phyloP scores from a whole-genome alignment of 1,140 invertebrate species.

The Meteorus sp. region DNA sequence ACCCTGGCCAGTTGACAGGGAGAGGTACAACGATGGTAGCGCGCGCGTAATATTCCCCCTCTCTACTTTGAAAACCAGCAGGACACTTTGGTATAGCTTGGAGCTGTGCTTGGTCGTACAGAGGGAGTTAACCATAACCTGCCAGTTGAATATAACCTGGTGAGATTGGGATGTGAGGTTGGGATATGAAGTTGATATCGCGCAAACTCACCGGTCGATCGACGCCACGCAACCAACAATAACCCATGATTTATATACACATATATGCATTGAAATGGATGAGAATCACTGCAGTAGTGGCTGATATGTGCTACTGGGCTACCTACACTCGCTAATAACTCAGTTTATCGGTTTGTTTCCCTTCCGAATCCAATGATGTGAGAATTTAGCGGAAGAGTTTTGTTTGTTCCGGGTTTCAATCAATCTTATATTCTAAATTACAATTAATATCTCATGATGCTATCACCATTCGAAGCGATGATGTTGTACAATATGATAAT shows the following conservation, averaged over 20 bases:
- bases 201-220: not conserved
- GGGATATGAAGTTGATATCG: not conserved
- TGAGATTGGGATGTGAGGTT: not conserved
- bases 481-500: no score
- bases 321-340: constrained; percentile 2
- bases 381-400: not conserved
- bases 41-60: not conserved
- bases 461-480: no score
- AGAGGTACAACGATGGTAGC: not conserved
- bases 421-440: no score
- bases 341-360: constrained; percentile 2
- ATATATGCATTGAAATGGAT: not conserved
- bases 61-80: not conserved
- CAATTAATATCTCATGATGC: not conserved
- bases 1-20: constrained; percentile 7
- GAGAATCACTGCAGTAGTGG: constrained; percentile 6
- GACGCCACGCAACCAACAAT: not conserved
- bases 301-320: constrained; percentile 22
- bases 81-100: not conserved
- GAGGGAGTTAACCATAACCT: no score
- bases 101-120: no score
- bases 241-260: no score
- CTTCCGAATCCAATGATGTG: constrained; percentile 5
- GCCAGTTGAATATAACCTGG: no score
- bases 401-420: not conserved